Base-by-base conservation (phyloP, 2,888 invertebrate species). In the Nomada hirtipes region DNA sequence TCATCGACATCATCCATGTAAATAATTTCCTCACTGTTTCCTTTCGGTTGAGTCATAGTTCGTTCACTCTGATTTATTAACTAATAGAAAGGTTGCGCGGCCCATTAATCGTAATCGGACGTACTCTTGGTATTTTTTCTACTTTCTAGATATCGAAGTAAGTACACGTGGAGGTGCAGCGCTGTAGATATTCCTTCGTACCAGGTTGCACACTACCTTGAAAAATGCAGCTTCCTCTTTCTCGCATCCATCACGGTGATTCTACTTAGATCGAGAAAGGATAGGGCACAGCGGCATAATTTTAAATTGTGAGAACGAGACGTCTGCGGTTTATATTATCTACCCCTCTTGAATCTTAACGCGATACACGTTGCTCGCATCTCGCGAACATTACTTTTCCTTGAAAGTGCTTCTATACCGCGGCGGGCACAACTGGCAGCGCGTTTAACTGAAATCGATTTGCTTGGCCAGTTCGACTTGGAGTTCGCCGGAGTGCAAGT, bases 1-100 rank as follows among this genome's bases (percentile, higher is more conserved):
- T 87, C 83, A n/a, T 65, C 61, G 2, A 90, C n/a, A 4, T 91
- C 91, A 63, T 91, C 89, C 89, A 92, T 89, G 74, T 88, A 89
- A 4, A 90, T 71, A 50, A 91, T 79, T 20, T 90, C 90, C 13
- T 90, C 69, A 0, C n/a, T 10, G 4, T 59, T 52, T 0, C 29
- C 4, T 2, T 55, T 80, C 20, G 0, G 3, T 11, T 7, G 13
- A 26, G 60, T 57, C 88, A 87, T 86, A 13, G 15, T 70, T 71
- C n/a, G 57, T 57, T n/a, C 10, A 57, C 36, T 47, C 59, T 9
- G 13, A 26, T 57, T 78, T 50, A 55, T 42, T 4, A 63, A 13
- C 13, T 63, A 13, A 44, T 20, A 13, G 20, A 23, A 4, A 11
- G 15, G 10, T n/a, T 50, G 55, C 23, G 23, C 11, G 26, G 42